Evolutionary conservation across 1,140 invertebrate genomes (phyloP), one percentile per base, ranked within the genome.

Genomic region (Bombyx mandarina): DNA sequence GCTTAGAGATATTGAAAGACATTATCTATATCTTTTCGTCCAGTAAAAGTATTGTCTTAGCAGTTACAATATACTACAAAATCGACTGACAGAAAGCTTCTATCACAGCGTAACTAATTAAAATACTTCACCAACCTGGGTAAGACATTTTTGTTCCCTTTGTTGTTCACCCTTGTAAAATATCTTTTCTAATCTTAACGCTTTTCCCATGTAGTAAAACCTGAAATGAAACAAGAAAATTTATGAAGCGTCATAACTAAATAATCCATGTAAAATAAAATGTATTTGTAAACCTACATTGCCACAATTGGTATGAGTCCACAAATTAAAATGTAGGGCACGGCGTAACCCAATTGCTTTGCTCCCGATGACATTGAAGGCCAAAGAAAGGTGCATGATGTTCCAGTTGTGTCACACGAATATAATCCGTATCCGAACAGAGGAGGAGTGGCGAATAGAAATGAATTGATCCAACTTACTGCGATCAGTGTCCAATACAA

Each of bases 371-470:
- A 60, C 6, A 63, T 26, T 8, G 82, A 78, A 2, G 84, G 79
- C 88, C 88, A 89, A 22, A 85, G 73, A 9, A 87, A 71, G 4
- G 81, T 73, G 60, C 88, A 89, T 5, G 69, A 61, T 7, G 86
- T 88, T 1, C 86, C 86, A 9, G 82, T 87, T 7, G 81, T 57
- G 52, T 89, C 88, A 73, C 88, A 89, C 6, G 79, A 82, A 58
- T 84, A 89, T 8, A 78, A 57, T 58, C 88, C 88, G 57, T 86
- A 88, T n/a, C 83, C 77, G 51, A 89, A 80, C 6, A 89, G 60
- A 0, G 88, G 88, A 12, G 88, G 87, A 5, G 77, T 78, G 1
- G 88, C 77, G 61, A 88, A 88, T 9, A 83, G 65, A 7, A 80
- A 60, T 7, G 82, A 71, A 42, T 67, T 73, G 6, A 79, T 53